Evolutionary conservation across 1,140 invertebrate species (phyloP).

Genomic region (Zophobas morio): DNA sequence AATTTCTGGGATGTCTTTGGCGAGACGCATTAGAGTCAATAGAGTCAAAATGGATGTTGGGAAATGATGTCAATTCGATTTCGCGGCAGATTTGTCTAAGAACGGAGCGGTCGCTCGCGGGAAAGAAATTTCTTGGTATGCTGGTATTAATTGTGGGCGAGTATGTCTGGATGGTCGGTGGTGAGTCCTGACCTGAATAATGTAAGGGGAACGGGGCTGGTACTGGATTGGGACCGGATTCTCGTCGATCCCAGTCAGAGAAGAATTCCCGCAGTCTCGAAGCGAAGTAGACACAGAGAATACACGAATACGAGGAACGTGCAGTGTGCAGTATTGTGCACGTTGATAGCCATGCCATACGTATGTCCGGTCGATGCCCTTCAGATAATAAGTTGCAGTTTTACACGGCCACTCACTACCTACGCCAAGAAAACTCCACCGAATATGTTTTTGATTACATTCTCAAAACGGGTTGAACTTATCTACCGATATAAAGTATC

Average conservation of each 20-base stretch:
- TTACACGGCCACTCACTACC: conserved; percentile 47
- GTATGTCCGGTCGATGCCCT: conserved; percentile 48
- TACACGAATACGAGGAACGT: conserved; percentile 45
- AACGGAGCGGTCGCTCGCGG: not conserved
- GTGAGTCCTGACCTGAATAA: conserved; percentile 46
- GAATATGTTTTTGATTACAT: conserved; percentile 47
- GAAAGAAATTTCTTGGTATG: conserved; percentile 4
- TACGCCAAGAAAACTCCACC: conserved; percentile 46
- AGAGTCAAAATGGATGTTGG: not conserved
- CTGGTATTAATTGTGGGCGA: conserved; percentile 9
- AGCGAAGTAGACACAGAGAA: conserved; percentile 44
- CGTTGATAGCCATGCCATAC: conserved; percentile 41
- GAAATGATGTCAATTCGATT: not conserved
- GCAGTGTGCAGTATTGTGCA: conserved; percentile 46
- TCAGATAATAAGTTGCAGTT: conserved; percentile 49
- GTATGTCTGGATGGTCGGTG: conserved; percentile 14
- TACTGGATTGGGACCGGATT: conserved; percentile 46
- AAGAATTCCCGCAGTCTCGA: conserved; percentile 46
- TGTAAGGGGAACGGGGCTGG: conserved; percentile 39
- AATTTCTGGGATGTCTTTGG: conserved; percentile 1
- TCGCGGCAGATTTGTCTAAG: not conserved
- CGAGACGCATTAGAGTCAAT: conserved; percentile 9
- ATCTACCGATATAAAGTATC: conserved; percentile 39
- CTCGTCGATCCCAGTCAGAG: conserved; percentile 48
- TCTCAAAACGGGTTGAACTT: conserved; percentile 46